phyloP scores from a whole-genome alignment of 2,888 invertebrate species.

The Ophion obscuratus region DNA sequence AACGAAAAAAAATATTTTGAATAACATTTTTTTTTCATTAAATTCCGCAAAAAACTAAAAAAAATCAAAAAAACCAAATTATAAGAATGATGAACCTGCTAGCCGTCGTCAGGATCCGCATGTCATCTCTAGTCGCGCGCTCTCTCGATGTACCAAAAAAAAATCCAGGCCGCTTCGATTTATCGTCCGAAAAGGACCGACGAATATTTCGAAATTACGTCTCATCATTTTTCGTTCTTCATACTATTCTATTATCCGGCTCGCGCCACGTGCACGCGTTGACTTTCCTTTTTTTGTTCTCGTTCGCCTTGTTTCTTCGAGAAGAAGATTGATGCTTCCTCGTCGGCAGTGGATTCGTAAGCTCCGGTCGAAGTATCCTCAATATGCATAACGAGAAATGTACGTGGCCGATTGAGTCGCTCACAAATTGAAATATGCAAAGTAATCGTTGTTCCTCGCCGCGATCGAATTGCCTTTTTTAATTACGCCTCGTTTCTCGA shows the following conservation, averaged over 20 bases:
- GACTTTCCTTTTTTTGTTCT: background rate
- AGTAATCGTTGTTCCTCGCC: conserved; percentile 55
- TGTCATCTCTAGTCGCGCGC: too few relatives aligned
- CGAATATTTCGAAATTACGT: conserved; percentile 21
- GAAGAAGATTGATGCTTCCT: conserved; percentile 52
- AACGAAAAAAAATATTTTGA: too few relatives aligned
- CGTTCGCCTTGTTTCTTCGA: background rate
- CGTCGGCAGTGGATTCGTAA: conserved; percentile 2
- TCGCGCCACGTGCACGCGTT: background rate
- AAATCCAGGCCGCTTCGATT: conserved; percentile 16
- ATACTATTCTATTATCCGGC: background rate
- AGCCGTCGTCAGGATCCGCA: too few relatives aligned
- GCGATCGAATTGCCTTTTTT: conserved; percentile 50
- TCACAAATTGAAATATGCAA: conserved; percentile 61
- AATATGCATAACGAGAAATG: conserved; percentile 44
- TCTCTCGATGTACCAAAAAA: background rate
- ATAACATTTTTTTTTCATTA: too few relatives aligned
- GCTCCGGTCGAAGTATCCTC: conserved; percentile 41
- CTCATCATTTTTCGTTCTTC: conserved; percentile 12
- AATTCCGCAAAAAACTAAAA: too few relatives aligned
- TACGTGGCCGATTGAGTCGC: conserved; percentile 21
- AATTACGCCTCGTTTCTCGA: conserved; percentile 46
- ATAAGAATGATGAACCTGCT: too few relatives aligned
- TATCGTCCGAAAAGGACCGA: background rate
- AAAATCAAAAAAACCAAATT: too few relatives aligned